These are phyloP conservation scores for Desmophyllum pertusum DNA, from an alignment of 92 coral and sea anemone species.

Conservation along the genomic window DNA sequence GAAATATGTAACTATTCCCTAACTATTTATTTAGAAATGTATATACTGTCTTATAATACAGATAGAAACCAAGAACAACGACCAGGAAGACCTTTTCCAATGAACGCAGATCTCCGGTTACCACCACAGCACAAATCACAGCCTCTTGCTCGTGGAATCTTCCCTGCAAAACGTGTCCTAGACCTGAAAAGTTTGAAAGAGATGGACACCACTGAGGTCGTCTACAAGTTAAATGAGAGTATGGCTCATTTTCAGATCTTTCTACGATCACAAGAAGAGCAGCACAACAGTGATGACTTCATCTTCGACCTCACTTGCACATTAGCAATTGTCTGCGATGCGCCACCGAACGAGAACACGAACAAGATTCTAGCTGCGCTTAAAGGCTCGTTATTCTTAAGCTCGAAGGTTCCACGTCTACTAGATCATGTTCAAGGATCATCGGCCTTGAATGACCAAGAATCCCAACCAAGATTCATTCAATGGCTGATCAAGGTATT, in stretches of 20 bases:
- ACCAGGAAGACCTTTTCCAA: background rate
- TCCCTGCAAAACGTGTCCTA: background rate
- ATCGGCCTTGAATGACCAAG: background rate
- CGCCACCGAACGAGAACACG: constrained; percentile 18
- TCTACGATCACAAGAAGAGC: constrained; percentile 1
- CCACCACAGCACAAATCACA: background rate
- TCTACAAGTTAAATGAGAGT: background rate
- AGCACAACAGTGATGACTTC: constrained; percentile 32
- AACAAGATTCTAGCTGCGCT: constrained; percentile 42
- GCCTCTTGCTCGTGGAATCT: background rate
- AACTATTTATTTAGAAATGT: background rate
- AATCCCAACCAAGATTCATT: background rate
- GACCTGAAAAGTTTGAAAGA: constrained; percentile 16
- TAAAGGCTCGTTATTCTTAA: constrained; percentile 34
- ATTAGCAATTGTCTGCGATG: constrained; percentile 38
- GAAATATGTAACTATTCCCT: background rate
- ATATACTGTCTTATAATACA: constrained; percentile 2
- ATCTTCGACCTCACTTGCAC: constrained; percentile 28
- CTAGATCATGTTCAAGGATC: constrained; percentile 20
- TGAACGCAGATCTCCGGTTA: background rate
- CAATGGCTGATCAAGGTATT: constrained; percentile 33
- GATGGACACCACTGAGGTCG: constrained; percentile 1
- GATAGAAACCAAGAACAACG: constrained; percentile 1
- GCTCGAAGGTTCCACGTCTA: background rate
- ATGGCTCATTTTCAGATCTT: background rate